Conservation (phyloP, 2,113 vertebrate species). For the Ahaetulla prasina region DNA sequence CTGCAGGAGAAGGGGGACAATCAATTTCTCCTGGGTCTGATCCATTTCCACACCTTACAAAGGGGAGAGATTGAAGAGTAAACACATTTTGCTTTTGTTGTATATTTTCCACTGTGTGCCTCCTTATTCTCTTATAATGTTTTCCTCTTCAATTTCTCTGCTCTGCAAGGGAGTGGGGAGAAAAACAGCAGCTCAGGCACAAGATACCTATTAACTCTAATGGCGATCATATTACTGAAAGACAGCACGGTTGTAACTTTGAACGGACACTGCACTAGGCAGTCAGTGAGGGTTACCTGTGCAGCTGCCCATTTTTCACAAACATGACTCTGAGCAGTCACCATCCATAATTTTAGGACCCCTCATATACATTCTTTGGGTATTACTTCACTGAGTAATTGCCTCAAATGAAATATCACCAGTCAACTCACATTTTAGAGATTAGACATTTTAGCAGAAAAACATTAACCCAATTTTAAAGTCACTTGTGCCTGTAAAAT, state of each 20-base stretch:
- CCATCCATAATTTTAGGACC: background rate
- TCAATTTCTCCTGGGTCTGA: background rate
- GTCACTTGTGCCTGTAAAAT: too few relatives aligned
- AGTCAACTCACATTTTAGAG: background rate
- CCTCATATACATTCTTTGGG: background rate
- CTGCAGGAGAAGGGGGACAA: background rate
- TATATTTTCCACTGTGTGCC: background rate
- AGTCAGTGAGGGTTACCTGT: background rate
- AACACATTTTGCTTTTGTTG: background rate
- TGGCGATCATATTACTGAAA: background rate
- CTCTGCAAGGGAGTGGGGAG: background rate
- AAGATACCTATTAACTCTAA: background rate
- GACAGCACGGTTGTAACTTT: background rate
- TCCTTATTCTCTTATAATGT: background rate
- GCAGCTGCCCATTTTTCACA: background rate
- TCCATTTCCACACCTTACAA: background rate
- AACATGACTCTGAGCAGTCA: background rate
- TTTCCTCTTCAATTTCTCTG: background rate
- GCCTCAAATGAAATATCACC: background rate
- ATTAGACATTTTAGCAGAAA: background rate
- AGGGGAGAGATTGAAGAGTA: background rate
- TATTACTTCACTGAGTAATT: background rate
- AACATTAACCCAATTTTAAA: rapidly evolving
- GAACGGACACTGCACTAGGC: background rate
- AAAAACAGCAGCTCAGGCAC: background rate